phyloP scores from a whole-genome alignment of 2,797 vertebrate genomes.

The Hemibagrus guttatus region DNA sequence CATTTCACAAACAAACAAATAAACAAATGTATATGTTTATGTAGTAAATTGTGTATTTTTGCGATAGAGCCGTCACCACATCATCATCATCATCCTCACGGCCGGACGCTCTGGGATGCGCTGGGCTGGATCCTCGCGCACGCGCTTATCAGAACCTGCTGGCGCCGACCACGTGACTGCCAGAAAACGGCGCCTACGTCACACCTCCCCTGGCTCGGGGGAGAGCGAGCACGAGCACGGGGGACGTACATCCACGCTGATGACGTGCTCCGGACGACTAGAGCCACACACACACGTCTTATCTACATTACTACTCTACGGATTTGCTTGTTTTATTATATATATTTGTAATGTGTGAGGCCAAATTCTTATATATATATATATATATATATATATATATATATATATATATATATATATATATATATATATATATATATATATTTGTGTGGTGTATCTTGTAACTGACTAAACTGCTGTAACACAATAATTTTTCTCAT shows the following conservation, averaged over 20 bases:
- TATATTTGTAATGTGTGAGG: not conserved
- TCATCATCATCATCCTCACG: too few relatives aligned
- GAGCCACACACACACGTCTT: not conserved
- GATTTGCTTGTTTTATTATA: not conserved
- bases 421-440: too few relatives aligned
- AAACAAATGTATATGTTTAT: not conserved
- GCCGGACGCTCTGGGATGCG: conserved; percentile 26
- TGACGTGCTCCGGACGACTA: too few relatives aligned
- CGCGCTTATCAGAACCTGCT: conserved; percentile 71
- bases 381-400: not conserved
- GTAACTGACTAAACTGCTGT: too few relatives aligned
- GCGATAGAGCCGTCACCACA: not conserved
- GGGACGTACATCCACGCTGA: not conserved
- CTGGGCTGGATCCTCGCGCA: conserved; percentile 59
- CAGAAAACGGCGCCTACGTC: conserved; percentile 71
- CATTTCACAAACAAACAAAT: conserved; percentile 13
- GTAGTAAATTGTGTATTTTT: not conserved
- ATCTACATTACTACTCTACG: not conserved
- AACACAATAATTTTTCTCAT: too few relatives aligned
- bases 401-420: too few relatives aligned
- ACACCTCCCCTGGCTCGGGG: conserved; percentile 36
- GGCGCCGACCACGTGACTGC: conserved; percentile 71
- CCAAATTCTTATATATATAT: not conserved
- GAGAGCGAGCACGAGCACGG: not conserved
- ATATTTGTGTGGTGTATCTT: too few relatives aligned